Percentiles rank a stretch among this genome's conserved stretches.
Evolutionary conservation across 2,113 vertebrate genomes (phyloP).

Genomic region (Oenanthe oenanthe): DNA sequence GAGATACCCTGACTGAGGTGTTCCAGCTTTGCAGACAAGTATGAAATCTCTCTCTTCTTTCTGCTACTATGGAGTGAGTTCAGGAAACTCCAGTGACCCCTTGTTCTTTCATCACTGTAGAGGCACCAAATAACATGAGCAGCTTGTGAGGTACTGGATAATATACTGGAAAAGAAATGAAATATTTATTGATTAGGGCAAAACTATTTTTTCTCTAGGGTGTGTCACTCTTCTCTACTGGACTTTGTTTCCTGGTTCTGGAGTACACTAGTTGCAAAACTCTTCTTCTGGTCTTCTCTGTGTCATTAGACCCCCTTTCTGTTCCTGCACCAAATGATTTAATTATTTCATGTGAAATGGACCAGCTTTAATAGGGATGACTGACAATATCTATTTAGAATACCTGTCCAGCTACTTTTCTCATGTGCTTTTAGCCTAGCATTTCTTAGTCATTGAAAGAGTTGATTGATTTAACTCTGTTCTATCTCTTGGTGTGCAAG

Average conservation of each 20-base stretch:
- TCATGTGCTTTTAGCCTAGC: background rate
- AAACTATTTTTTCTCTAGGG: background rate
- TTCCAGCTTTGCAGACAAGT: background rate
- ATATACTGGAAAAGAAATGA: background rate
- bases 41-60: conserved; percentile 6
- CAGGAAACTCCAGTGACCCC: conserved; percentile 15
- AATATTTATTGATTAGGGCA: background rate
- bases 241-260: background rate
- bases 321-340: background rate
- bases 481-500: background rate
- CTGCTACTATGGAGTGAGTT: conserved; percentile 34
- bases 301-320: background rate
- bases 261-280: background rate
- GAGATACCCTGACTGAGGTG: background rate
- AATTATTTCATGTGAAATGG: background rate
- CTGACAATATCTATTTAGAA: background rate
- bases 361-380: background rate
- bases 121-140: background rate
- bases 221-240: background rate
- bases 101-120: conserved; percentile 30
- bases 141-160: background rate
- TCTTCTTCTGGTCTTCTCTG: background rate
- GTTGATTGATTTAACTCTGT: background rate
- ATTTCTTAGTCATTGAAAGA: background rate
- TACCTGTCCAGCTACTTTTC: background rate